Conservation (phyloP, 2,113 vertebrate genomes). For the Siniperca knerii region DNA sequence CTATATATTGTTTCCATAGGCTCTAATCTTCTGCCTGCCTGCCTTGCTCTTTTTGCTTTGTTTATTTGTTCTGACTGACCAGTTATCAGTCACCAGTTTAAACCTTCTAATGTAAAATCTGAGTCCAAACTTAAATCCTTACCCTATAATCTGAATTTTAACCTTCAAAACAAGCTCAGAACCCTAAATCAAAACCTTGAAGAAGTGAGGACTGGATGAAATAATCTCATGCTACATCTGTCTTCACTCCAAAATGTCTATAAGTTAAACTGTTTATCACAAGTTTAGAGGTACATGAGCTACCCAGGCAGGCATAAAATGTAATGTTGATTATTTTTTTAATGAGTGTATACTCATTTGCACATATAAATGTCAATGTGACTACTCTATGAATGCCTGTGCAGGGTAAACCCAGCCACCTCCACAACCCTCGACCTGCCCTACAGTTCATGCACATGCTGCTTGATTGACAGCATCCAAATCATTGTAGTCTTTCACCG, state of each 20-base stretch:
- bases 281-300: background rate
- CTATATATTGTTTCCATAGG: background rate
- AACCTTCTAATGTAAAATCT: background rate
- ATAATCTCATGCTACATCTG: background rate
- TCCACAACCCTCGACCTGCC: background rate
- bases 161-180: background rate
- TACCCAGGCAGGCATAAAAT: background rate
- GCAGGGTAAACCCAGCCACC: background rate
- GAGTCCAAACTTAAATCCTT: background rate
- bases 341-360: conserved; percentile 17
- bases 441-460: conserved; percentile 13
- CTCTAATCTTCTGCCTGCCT: background rate
- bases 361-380: conserved; percentile 51
- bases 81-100: background rate
- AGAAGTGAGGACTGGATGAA: background rate
- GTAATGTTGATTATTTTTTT: background rate
- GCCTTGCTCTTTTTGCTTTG: background rate
- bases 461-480: conserved; percentile 44
- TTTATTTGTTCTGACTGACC: background rate
- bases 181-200: background rate
- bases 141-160: background rate
- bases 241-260: background rate
- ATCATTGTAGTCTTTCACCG: conserved; percentile 37
- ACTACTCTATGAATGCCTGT: background rate
- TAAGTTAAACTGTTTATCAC: background rate